Evolutionary conservation across 2,888 invertebrate genomes (phyloP).

Genomic region (Gastracanthus pulcherrimus): DNA sequence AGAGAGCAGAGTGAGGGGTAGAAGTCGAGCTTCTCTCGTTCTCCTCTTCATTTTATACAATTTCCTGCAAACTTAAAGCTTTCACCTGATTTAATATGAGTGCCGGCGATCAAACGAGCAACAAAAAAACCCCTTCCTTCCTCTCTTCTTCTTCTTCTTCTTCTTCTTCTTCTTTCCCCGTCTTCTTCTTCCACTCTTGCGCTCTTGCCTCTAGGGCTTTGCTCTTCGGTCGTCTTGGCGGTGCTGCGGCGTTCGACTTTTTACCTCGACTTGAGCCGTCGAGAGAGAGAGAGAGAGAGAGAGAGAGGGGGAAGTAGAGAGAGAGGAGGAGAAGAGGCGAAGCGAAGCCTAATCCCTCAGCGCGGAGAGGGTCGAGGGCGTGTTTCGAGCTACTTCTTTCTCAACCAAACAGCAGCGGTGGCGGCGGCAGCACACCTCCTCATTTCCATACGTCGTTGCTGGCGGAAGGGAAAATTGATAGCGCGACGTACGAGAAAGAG

Average conservation of each 20-base stretch:
- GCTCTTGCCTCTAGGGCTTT: slow-evolving; percentile 20
- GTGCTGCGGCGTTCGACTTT: not conserved
- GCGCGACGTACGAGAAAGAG: slow-evolving; percentile 19
- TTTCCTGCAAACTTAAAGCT: slow-evolving; percentile 57
- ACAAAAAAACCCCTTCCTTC: slow-evolving; percentile 28
- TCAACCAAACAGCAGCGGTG: slow-evolving; percentile 2
- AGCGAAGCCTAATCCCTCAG: slow-evolving; percentile 33
- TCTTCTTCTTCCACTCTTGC: not conserved
- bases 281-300: no score
- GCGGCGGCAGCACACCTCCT: slow-evolving; percentile 55
- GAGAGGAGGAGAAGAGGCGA: no score
- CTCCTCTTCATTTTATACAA: slow-evolving; percentile 59
- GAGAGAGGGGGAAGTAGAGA: no score
- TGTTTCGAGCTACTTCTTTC: slow-evolving; percentile 61
- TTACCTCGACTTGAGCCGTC: not conserved
- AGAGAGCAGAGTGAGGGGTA: no score
- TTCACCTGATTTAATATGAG: slow-evolving; percentile 60
- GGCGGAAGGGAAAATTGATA: slow-evolving; percentile 55
- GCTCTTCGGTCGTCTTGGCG: not conserved
- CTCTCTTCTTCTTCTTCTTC: slow-evolving; percentile 9
- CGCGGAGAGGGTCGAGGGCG: slow-evolving; percentile 54
- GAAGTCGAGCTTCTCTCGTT: not conserved
- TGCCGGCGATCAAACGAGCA: slow-evolving; percentile 53
- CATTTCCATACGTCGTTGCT: slow-evolving; percentile 62
- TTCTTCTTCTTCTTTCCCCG: not conserved